These are phyloP conservation scores for Heterodera carotae DNA, from an alignment of 1,140 invertebrate genomes.

Conservation along the genomic window DNA sequence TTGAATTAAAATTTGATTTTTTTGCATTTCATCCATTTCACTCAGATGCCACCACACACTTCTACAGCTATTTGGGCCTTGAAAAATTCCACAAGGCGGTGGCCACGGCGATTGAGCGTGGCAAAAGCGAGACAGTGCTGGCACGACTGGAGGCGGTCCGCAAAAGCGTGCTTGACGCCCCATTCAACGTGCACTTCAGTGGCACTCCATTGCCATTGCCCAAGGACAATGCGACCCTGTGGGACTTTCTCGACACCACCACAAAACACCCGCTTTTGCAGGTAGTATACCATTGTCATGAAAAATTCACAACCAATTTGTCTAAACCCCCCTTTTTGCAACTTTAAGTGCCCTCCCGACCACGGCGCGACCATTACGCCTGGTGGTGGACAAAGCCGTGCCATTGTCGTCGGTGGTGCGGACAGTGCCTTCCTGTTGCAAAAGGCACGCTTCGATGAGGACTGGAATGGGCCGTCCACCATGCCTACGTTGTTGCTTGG, in stretches of 20 bases:
- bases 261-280: neutral
- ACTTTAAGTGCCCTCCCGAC: conserved; percentile 27
- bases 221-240: neutral
- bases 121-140: conserved; percentile 14
- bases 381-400: conserved; percentile 53
- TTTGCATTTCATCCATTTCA: too few relatives aligned
- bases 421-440: conserved; percentile 79
- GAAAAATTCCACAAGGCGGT: conserved; percentile 48
- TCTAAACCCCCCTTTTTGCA: too few relatives aligned
- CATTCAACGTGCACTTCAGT: conserved; percentile 39
- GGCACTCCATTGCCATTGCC: neutral
- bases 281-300: too few relatives aligned
- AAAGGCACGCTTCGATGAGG: conserved; percentile 67
- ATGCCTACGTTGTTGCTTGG: conserved; percentile 28
- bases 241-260: neutral
- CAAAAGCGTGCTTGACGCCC: conserved; percentile 12
- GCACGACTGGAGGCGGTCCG: conserved; percentile 21
- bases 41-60: conserved; percentile 33
- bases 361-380: conserved; percentile 4
- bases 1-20: too few relatives aligned
- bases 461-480: conserved; percentile 69
- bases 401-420: conserved; percentile 79
- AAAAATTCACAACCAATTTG: too few relatives aligned
- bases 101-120: conserved; percentile 29
- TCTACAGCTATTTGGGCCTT: conserved; percentile 35